A percentile compares a stretch with the other conserved stretches of the same genome.
These are phyloP conservation scores for Actinopyga echinites DNA, from an alignment of 53 echinoderm and acorn worm species.

Conservation along the genomic window DNA sequence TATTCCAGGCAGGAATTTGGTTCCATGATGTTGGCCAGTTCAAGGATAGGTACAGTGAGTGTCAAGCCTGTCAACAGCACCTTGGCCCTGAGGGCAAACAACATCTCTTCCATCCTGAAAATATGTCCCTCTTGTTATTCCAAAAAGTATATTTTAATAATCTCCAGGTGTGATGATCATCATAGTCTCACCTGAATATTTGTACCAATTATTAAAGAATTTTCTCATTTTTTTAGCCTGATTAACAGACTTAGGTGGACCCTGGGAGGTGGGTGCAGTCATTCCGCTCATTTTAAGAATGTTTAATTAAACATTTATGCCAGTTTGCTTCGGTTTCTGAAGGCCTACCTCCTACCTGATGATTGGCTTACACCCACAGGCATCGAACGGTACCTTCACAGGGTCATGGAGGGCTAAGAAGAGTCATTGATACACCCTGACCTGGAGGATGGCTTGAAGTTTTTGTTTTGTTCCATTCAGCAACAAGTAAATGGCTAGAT, in stretches of 20 bases:
- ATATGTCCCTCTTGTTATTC: too few species aligned
- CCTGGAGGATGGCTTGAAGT: background rate
- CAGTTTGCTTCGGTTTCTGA: background rate
- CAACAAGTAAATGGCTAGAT: too few species aligned
- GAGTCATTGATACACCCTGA: slow-evolving; percentile 15
- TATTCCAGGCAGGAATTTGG: too few species aligned
- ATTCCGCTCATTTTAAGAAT: slow-evolving; percentile 27
- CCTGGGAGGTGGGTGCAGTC: slow-evolving; percentile 27
- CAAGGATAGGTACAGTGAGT: too few species aligned
- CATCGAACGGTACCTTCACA: background rate
- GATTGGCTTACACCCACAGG: slow-evolving; percentile 29
- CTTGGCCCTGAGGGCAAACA: too few species aligned
- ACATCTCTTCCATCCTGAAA: too few species aligned
- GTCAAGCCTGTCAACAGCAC: too few species aligned
- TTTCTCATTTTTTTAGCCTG: background rate
- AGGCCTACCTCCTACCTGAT: slow-evolving; percentile 23
- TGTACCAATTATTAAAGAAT: background rate
- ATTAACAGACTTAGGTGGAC: background rate
- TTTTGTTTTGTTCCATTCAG: background rate
- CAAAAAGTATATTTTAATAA: background rate
- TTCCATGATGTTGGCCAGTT: too few species aligned
- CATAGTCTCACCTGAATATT: background rate
- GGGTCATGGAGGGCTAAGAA: background rate
- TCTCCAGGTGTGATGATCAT: slow-evolving; percentile 4
- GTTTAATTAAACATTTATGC: slow-evolving; percentile 22